Percentiles rank a stretch among this genome's conserved stretches.
phyloP scores from a whole-genome alignment of 2,888 invertebrate species.

The Dexiosoma caninum region DNA sequence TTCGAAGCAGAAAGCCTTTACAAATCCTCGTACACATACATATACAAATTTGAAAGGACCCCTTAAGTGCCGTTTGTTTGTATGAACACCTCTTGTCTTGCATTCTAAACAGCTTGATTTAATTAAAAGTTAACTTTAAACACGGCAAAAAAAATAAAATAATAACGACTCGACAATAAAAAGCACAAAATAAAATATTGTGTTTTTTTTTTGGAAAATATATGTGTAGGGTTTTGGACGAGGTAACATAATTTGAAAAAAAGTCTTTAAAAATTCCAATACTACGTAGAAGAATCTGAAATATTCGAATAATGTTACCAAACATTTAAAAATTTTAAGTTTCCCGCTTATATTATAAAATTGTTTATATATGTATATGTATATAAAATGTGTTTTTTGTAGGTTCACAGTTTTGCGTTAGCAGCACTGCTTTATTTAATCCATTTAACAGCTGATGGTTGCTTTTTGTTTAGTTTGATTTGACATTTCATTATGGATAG shows the following conservation, averaged over 20 bases:
- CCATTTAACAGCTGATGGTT: too few relatives aligned
- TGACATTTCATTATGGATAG: too few relatives aligned
- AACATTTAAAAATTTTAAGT: too few relatives aligned
- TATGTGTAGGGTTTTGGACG: not conserved
- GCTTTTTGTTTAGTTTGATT: too few relatives aligned
- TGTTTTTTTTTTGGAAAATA: not conserved
- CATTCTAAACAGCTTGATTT: constrained; percentile 64
- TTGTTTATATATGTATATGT: too few relatives aligned
- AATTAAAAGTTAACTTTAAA: constrained; percentile 66
- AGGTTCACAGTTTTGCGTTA: too few relatives aligned
- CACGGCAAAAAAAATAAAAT: constrained; percentile 8
- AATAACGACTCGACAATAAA: not conserved
- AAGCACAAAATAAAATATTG: not conserved
- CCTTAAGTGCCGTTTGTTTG: constrained; percentile 69
- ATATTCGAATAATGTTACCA: too few relatives aligned
- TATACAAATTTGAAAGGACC: constrained; percentile 48
- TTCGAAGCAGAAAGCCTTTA: not conserved
- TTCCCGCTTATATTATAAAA: too few relatives aligned
- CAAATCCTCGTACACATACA: not conserved
- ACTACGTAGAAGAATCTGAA: too few relatives aligned
- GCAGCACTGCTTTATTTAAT: too few relatives aligned
- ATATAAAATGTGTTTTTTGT: too few relatives aligned
- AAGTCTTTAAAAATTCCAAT: too few relatives aligned
- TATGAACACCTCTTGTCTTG: constrained; percentile 39
- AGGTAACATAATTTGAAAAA: not conserved